Base-by-base conservation (phyloP, 2,888 invertebrate species). In the Hirtodrosophila cameraria region DNA sequence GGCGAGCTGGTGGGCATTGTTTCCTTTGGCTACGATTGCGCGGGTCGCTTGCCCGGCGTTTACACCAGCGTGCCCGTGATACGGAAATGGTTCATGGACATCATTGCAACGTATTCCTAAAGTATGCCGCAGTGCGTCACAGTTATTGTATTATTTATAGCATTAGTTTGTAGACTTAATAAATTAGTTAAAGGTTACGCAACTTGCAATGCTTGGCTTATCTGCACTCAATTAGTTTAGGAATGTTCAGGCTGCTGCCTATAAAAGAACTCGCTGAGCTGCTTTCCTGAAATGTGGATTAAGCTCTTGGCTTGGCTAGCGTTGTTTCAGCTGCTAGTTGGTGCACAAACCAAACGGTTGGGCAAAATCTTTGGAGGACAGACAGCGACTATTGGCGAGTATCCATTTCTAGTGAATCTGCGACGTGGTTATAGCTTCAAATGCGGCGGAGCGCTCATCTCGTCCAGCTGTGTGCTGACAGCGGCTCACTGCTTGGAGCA, bases 1-100 rank as follows among this genome's bases (percentile, higher is more conserved):
- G 84, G 85, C 2, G 54, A 84, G 41, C 71, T 90, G 76, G 69
- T 90, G 93, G 96, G 96, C n/a, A 92, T 96, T 3, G 95, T 96
- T 0, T 96, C 96, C 0, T 90, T 78, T 62, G 90, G 89, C 13
- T 49, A 73, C 16, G 77, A 83, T 0, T 90, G 89, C 38, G 90
- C 84, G 15, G 68, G 72, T 76, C 93, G 94, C 70, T 93, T 93
- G 78, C 96, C 96, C 0, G 96, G 96, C 0, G 96, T 96, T 2
- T 96, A 96, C 89, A 92, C 94, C 0, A 91, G 95, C 58, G 95
- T 95, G 13, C 74, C 76, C 3, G 57, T 15, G 31, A 77, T 88
- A 9, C 58, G 79, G 18, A 23, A 59, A 5, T 83, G 82, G 82
- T 66, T 83, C 20, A 28, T 65, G 13, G 11, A 43, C n/a, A 35